Base-by-base conservation (phyloP, 2,797 vertebrate genomes). In the Cirrhinus molitorella region DNA sequence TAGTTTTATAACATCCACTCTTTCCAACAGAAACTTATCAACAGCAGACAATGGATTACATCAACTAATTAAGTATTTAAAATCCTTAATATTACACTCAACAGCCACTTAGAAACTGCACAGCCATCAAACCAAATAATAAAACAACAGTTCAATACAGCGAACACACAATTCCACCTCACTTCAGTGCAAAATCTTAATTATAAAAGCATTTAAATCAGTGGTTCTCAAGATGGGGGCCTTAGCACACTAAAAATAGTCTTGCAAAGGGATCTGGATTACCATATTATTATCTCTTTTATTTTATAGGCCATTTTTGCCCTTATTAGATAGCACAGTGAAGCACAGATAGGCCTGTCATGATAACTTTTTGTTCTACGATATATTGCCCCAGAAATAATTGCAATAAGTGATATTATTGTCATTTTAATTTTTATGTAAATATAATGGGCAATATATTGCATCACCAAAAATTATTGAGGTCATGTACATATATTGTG, bases 141-240 rank as follows among this genome's bases (percentile, higher is more conserved):
- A 81, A 73, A 80, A 34, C 23, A 17, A 31, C 9, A 23, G 13
- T 23, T 19, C 74, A 63, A 63, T 19, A 21, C 10, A 75, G 12
- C 2, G 0, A 8, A 37, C 71, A 37, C 25, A 72, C 53, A 40
- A 75, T 23, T 43, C 53, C 34, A 75, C 53, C 53, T 25, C 7
- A 11, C 13, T 10, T 31, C 17, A 51, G 25, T 21, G 49, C 31
- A 55, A 73, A 51, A 37, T 37, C 3, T n/a, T 19, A 75, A 43
- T 37, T 25, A 75, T 11, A 57, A 75, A 23, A 12, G 53, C 53
- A 40, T 75, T 75, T 75, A 57, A 75, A 43, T 25, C 73, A 59
- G 73, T 75, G 4, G 53, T 57, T 75, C 34, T 40, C 34, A 75
- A 40, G 51, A n/a, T 40, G 13, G 14, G 31, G 28, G 19, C 16